These are phyloP conservation scores for Malthinus seriepunctatus DNA, from an alignment of 2,888 invertebrate genomes.

Conservation along the genomic window DNA sequence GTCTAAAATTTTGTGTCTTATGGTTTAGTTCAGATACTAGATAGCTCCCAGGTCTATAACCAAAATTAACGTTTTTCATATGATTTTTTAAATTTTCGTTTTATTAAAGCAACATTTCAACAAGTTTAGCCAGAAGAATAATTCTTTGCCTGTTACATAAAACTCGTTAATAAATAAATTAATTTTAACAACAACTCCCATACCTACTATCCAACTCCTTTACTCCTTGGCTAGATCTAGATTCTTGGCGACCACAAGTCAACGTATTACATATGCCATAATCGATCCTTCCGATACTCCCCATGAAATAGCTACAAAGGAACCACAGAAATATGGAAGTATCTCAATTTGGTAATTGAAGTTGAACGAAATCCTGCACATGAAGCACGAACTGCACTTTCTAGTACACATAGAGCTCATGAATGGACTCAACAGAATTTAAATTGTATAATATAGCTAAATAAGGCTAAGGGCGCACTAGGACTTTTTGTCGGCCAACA, in stretches of 20 bases:
- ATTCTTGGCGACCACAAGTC: conserved; percentile 79
- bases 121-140: background rate
- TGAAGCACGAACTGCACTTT: conserved; percentile 81
- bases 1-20: too few species aligned
- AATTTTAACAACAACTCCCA: conserved; percentile 70
- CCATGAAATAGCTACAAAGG: conserved; percentile 72
- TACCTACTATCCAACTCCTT: too few species aligned
- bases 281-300: conserved; percentile 72
- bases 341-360: conserved; percentile 81
- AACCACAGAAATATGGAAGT: conserved; percentile 76
- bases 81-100: conserved; percentile 5
- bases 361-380: conserved; percentile 83
- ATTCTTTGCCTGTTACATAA: too few species aligned
- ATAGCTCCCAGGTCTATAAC: too few species aligned
- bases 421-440: conserved; percentile 91
- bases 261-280: conserved; percentile 74
- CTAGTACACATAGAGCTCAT: conserved; percentile 87
- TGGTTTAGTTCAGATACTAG: too few species aligned
- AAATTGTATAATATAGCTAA: conserved; percentile 72
- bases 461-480: too few species aligned
- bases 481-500: too few species aligned
- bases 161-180: background rate
- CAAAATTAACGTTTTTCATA: too few species aligned
- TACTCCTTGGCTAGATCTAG: too few species aligned
- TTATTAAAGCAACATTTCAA: conserved; percentile 31